Evolutionary conservation across 1,140 invertebrate genomes (phyloP).

Genomic region (Drosophila setifemur): DNA sequence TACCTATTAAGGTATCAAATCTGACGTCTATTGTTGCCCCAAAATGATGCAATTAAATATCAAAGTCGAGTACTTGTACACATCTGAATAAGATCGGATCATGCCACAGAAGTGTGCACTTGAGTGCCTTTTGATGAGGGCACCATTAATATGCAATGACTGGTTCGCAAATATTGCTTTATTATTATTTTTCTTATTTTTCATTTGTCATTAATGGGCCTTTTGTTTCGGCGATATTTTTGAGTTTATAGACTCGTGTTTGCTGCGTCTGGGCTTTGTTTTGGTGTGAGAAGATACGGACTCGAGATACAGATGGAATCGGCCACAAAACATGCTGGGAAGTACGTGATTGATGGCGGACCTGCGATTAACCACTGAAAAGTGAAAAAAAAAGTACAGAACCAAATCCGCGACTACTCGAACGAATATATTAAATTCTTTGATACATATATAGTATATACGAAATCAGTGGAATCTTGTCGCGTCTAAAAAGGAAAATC

Average conservation of each 20-base stretch:
- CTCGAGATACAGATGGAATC: conserved; percentile 65
- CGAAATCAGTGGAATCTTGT: conserved; percentile 47
- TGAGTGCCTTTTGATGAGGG: conserved; percentile 46
- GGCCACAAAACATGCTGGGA: conserved; percentile 65
- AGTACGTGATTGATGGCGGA: conserved; percentile 73
- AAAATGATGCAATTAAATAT: conserved; percentile 23
- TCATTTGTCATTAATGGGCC: conserved; percentile 61
- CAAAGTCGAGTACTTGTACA: conserved; percentile 14
- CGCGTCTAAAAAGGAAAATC: conserved; percentile 64
- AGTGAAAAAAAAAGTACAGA: conserved; percentile 22
- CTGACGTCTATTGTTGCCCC: not conserved
- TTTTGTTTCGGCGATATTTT: conserved; percentile 54
- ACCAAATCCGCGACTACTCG: not conserved
- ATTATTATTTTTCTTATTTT: conserved; percentile 24
- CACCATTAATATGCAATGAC: conserved; percentile 54
- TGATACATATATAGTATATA: conserved; percentile 4
- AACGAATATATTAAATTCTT: conserved; percentile 28
- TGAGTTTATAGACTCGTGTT: conserved; percentile 42
- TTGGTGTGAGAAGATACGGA: conserved; percentile 61
- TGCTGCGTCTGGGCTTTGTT: conserved; percentile 28
- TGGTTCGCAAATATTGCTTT: conserved; percentile 33
- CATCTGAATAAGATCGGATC: conserved; percentile 36
- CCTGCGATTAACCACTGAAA: conserved; percentile 49
- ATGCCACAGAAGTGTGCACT: conserved; percentile 27
- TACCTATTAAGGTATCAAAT: not conserved